Percentiles rank a stretch among this genome's conserved stretches.
These are phyloP conservation scores for Nemapogon koenigi DNA, from an alignment of 2,888 invertebrate genomes.

Conservation along the genomic window DNA sequence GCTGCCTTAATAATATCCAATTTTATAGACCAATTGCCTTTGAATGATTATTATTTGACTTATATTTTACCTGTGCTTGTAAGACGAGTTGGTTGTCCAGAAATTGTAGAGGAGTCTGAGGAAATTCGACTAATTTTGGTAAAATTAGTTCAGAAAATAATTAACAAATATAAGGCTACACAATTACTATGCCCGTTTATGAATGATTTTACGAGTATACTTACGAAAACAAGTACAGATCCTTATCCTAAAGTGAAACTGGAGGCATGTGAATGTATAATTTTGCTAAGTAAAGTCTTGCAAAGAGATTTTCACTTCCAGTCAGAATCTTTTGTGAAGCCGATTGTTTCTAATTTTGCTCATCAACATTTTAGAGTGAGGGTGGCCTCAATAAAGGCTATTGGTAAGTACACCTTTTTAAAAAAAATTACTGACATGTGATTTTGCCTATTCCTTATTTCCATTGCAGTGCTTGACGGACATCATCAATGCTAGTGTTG, in stretches of 20 bases:
- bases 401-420: conserved; percentile 55
- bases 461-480: too few species aligned
- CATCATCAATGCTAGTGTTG: too few species aligned
- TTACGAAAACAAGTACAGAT: conserved; percentile 76
- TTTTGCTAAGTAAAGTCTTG: conserved; percentile 67
- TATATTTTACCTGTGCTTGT: conserved; percentile 78
- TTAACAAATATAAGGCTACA: conserved; percentile 68
- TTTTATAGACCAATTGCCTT: conserved; percentile 64
- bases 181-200: conserved; percentile 70
- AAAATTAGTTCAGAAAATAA: conserved; percentile 68
- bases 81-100: conserved; percentile 78
- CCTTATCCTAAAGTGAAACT: conserved; percentile 82
- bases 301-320: conserved; percentile 77
- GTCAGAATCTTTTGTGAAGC: conserved; percentile 75
- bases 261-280: conserved; percentile 76
- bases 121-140: conserved; percentile 80
- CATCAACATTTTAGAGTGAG: conserved; percentile 88
- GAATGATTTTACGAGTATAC: conserved; percentile 77
- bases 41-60: conserved; percentile 75
- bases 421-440: background rate
- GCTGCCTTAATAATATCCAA: conserved; percentile 61
- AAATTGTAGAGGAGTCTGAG: conserved; percentile 73
- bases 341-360: conserved; percentile 73
- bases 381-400: conserved; percentile 73
- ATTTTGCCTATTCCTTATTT: too few species aligned